These are phyloP conservation scores for Semnornis frantzii DNA, from an alignment of 2,113 vertebrate species.

Conservation along the genomic window DNA sequence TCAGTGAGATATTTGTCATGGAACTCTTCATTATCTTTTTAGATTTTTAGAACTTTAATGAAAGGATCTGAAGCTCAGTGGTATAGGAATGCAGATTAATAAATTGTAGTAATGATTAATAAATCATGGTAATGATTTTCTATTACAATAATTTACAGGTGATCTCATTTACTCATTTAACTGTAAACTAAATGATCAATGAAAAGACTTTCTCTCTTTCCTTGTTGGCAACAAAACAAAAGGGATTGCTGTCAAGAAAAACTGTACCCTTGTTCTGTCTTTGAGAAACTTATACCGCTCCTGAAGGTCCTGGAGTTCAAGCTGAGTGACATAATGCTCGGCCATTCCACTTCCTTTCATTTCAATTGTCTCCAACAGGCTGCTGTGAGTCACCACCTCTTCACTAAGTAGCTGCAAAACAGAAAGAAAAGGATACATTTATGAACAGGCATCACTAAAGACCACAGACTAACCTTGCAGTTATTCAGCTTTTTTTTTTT, in stretches of 20 bases:
- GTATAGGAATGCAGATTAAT: background rate
- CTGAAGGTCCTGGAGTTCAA: slow-evolving; percentile 92
- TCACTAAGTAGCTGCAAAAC: slow-evolving; percentile 88
- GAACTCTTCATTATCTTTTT: background rate
- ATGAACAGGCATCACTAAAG: background rate
- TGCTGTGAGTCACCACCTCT: slow-evolving; percentile 91
- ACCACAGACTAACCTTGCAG: background rate
- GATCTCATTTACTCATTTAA: background rate
- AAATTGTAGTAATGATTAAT: background rate
- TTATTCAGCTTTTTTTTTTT: background rate
- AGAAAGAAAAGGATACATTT: background rate
- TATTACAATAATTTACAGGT: background rate
- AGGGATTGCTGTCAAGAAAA: background rate
- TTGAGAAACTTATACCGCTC: slow-evolving; percentile 83
- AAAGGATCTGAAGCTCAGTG: background rate
- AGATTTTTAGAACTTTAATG: background rate
- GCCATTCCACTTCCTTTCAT: slow-evolving; percentile 89
- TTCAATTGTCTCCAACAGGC: slow-evolving; percentile 90
- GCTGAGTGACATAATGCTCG: slow-evolving; percentile 87
- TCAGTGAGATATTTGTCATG: background rate
- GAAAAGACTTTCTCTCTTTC: background rate
- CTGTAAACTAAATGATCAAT: background rate
- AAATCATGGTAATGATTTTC: background rate
- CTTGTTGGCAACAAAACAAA: background rate
- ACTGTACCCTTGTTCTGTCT: slow-evolving; percentile 87